phyloP scores from a whole-genome alignment of 2,113 vertebrate species.

The Pleuronectes platessa region DNA sequence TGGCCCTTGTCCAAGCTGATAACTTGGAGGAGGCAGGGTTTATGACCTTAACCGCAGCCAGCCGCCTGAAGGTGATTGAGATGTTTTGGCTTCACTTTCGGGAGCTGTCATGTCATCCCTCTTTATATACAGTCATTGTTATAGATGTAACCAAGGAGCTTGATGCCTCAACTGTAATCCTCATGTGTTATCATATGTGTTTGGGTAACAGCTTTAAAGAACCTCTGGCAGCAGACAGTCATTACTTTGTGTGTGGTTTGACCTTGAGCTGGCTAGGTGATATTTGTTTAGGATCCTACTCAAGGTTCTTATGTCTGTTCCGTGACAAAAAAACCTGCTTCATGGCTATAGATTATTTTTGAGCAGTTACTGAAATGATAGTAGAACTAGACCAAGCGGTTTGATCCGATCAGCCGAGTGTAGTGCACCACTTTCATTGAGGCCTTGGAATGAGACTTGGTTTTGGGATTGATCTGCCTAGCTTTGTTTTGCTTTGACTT shows the following conservation, averaged over 20 bases:
- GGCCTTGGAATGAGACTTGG: constrained; percentile 21
- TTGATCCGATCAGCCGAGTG: constrained; percentile 21
- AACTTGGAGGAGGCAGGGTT: no score
- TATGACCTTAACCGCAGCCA: no score
- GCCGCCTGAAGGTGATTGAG: no score
- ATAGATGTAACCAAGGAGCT: not conserved
- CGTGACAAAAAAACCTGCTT: not conserved
- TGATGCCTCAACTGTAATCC: not conserved
- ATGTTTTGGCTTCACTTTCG: no score
- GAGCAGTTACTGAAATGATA: not conserved
- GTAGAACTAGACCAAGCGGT: not conserved
- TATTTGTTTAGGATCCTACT: constrained; percentile 42
- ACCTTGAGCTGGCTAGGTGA: constrained; percentile 24
- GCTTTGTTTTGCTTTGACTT: constrained; percentile 52
- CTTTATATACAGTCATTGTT: not conserved
- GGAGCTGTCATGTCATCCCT: not conserved
- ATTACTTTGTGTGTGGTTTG: not conserved
- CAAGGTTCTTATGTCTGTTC: not conserved
- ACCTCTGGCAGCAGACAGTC: not conserved
- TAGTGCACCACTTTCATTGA: constrained; percentile 13
- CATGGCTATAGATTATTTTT: not conserved
- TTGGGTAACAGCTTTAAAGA: not conserved
- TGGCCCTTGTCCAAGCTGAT: no score
- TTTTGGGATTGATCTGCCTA: constrained; percentile 56
- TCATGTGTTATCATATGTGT: not conserved